A percentile compares a stretch with the other conserved stretches of the same genome.
Conservation (phyloP, 1,140 invertebrate genomes). For the Euwallacea similis region DNA sequence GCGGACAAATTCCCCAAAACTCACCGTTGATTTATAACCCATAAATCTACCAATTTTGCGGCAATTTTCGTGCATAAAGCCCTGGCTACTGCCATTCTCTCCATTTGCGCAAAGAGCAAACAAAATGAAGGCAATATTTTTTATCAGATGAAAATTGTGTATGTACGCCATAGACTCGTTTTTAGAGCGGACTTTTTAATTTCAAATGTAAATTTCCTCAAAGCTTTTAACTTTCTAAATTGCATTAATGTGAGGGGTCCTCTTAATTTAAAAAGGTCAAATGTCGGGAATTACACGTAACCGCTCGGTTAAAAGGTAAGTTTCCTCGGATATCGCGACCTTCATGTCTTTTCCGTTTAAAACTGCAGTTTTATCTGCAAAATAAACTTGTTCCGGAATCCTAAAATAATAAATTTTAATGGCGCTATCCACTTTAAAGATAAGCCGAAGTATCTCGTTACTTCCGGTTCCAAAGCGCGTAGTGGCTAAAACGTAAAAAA, state of each 20-base stretch:
- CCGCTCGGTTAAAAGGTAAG: neutral
- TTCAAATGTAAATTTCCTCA: too few relatives aligned
- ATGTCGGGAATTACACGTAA: neutral
- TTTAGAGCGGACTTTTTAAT: too few relatives aligned
- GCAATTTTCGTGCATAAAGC: too few relatives aligned
- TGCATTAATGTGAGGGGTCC: neutral
- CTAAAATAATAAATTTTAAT: constrained; percentile 38
- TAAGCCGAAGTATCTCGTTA: constrained; percentile 33
- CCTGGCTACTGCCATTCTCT: too few relatives aligned
- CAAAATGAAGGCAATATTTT: too few relatives aligned
- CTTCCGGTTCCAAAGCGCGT: constrained; percentile 10
- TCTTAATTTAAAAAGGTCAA: constrained; percentile 2
- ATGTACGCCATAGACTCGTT: too few relatives aligned
- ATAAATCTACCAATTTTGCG: too few relatives aligned
- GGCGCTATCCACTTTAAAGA: constrained; percentile 34
- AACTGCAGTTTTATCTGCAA: constrained; percentile 26
- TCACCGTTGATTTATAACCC: too few relatives aligned
- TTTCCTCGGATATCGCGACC: constrained; percentile 3
- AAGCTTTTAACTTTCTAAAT: neutral
- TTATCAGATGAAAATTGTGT: too few relatives aligned
- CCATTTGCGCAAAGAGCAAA: too few relatives aligned
- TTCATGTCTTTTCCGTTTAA: constrained; percentile 9
- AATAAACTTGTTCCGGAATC: constrained; percentile 27
- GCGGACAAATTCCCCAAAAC: too few relatives aligned
- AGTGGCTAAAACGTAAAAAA: constrained; percentile 16